These are phyloP conservation scores for Rhegmatorhina hoffmannsi DNA, from an alignment of 2,113 vertebrate genomes.

Conservation along the genomic window DNA sequence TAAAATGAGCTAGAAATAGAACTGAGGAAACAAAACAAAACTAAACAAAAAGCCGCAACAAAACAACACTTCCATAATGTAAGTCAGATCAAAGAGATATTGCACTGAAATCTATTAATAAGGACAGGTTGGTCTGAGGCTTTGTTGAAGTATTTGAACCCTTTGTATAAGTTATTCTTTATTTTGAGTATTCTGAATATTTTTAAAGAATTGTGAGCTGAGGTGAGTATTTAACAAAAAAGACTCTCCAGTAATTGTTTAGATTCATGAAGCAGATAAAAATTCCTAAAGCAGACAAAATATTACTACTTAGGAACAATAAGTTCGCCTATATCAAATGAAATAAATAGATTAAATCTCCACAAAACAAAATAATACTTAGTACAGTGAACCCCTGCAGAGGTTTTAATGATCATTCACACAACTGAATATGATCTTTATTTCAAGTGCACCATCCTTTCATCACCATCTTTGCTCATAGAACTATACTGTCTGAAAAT, in stretches of 20 bases:
- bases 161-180: not conserved
- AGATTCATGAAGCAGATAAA: not conserved
- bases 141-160: not conserved
- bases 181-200: not conserved
- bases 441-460: not conserved
- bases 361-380: not conserved
- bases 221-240: not conserved
- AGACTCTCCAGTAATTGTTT: not conserved
- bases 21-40: not conserved
- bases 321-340: not conserved
- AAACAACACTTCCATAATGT: not conserved
- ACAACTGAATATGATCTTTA: not conserved
- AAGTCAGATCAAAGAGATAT: not conserved
- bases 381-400: not conserved
- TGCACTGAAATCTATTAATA: not conserved
- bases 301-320: not conserved
- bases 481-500: not conserved
- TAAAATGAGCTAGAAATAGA: conserved; percentile 15
- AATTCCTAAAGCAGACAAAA: not conserved
- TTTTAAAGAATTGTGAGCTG: not conserved
- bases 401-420: not conserved
- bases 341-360: not conserved
- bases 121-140: not conserved
- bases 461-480: not conserved
- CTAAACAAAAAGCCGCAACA: not conserved